Evolutionary conservation across 2,888 invertebrate genomes (phyloP), one percentile per base, ranked within the genome.

Genomic region (Muscina levida): DNA sequence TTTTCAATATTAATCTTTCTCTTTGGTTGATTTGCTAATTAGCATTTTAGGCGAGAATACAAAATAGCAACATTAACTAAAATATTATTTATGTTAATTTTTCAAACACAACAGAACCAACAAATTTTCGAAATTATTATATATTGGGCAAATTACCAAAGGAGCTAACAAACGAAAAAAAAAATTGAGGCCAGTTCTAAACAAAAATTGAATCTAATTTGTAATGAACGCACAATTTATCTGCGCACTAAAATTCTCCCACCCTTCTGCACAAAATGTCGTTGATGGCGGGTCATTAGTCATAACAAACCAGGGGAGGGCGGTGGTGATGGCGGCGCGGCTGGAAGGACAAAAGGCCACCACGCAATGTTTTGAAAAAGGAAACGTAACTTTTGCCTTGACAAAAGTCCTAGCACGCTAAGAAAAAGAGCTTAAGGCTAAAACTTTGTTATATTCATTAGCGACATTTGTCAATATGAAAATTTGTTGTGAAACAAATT

Each of bases 381-480:
- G 22, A 53, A 48, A 48, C 48, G 19, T 15, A 48, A 48, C 19
- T 31, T 59, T 22, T 31, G 19, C 37, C 44, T 17, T 10, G 24
- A 46, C 65, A 44, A 62, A 10, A 59, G 13, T 13, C 6, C 1
- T 37, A 72, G 51, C 57, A 59, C 37, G 2, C 11, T 0, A n/a
- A 15, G 17, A 70, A n/a, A n/a, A n/a, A n/a, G n/a, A n/a, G 19
- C 31, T 42, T 62, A 53, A 11, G 24, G 24, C 57, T 26, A 73
- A 80, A 71, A 42, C 76, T 82, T 79, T 67, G 44, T 37, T 59
- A 2, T 66, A 66, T 65, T 82, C 82, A 79, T 83, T 82, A 83
- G 82, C 77, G 76, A 79, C 79, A 80, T 82, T 83, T 82, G 82
- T 82, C 78, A 77, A 70, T 66, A 76, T 79, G 79, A 76, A 70